phyloP scores from a whole-genome alignment of 2,113 vertebrate genomes.

The Tachysurus fulvidraco region DNA sequence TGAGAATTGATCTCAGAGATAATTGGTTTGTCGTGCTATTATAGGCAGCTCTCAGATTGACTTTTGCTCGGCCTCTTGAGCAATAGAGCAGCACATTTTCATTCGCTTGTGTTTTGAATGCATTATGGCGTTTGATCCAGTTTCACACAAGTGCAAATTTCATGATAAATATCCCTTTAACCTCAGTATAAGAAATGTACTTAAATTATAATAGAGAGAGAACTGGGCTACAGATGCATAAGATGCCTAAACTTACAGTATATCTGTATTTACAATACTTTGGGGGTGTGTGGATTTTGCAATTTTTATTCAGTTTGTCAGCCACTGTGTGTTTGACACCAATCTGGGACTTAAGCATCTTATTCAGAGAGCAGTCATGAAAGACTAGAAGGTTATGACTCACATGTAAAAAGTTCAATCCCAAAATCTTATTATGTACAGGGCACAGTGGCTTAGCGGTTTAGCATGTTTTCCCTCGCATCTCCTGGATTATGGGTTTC shows the following conservation, averaged over 20 bases:
- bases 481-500: too few relatives aligned
- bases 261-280: background rate
- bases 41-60: conserved; percentile 1
- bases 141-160: background rate
- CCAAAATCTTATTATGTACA: background rate
- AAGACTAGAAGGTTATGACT: background rate
- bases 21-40: conserved; percentile 1
- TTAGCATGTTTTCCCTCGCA: too few relatives aligned
- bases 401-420: background rate
- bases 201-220: background rate
- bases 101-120: conserved; percentile 3
- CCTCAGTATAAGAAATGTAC: background rate
- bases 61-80: background rate
- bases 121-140: conserved; percentile 3
- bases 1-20: background rate
- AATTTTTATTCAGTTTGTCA: background rate
- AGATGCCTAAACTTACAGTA: background rate
- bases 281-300: background rate
- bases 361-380: background rate
- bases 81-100: background rate
- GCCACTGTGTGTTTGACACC: background rate
- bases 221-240: background rate
- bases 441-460: too few relatives aligned
- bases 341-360: background rate
- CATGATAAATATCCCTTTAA: background rate